phyloP scores from a whole-genome alignment of 2,113 vertebrate genomes.

The Ellobius talpinus region DNA sequence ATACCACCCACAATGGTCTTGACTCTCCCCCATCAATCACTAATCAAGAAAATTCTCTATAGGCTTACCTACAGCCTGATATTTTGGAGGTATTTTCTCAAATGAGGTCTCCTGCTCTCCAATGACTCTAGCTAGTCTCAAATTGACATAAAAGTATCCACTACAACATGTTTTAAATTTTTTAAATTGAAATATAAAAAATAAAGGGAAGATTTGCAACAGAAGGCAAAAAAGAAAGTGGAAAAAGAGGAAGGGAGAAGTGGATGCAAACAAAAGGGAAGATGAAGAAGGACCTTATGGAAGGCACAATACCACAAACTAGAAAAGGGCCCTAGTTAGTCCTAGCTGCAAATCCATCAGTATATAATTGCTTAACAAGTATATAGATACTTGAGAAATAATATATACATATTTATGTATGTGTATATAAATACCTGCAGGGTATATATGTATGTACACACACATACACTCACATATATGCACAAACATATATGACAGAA shows the following conservation, averaged over 20 bases:
- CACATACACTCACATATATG: background rate
- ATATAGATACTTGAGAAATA: background rate
- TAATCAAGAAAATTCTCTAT: background rate
- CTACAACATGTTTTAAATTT: background rate
- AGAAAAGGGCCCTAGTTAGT: rapidly evolving
- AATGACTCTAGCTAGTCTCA: background rate
- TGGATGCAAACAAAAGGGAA: background rate
- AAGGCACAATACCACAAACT: background rate
- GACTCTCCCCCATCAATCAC: background rate
- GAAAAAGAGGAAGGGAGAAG: background rate
- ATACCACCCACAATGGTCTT: background rate
- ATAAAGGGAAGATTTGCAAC: background rate
- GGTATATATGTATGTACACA: no score
- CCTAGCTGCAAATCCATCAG: rapidly evolving
- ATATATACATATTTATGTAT: no score
- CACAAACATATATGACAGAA: background rate
- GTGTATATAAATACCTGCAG: no score
- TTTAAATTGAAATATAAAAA: background rate
- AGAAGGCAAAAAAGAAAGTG: background rate
- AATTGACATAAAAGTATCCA: background rate
- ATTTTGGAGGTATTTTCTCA: background rate
- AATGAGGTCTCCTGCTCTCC: background rate
- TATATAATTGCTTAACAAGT: background rate
- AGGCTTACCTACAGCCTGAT: background rate
- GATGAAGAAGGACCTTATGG: rapidly evolving